Evolutionary conservation across 2,888 invertebrate species (phyloP).

Genomic region (Leucophora obtusa): DNA sequence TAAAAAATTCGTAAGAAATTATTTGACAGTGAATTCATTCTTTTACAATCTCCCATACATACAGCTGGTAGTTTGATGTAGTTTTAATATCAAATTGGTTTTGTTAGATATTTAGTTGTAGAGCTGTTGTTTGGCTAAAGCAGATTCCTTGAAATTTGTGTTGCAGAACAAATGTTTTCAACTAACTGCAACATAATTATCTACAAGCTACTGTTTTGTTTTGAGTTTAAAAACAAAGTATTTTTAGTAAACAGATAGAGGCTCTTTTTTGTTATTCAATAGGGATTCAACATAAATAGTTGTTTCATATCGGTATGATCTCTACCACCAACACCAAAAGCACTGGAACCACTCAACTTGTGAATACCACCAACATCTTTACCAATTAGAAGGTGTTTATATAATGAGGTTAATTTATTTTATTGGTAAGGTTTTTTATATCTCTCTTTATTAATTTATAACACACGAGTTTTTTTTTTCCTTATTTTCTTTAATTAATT

Average conservation of each 20-base stretch:
- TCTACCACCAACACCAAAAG: neutral
- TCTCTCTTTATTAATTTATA: neutral
- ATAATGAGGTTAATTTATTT: conserved; percentile 54
- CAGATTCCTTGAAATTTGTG: conserved; percentile 73
- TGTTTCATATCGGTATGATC: conserved; percentile 26
- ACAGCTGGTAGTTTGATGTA: conserved; percentile 40
- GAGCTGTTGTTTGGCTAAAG: neutral
- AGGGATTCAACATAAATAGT: conserved; percentile 37
- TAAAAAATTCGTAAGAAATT: no score
- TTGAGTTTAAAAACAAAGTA: conserved; percentile 30
- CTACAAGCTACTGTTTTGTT: conserved; percentile 70
- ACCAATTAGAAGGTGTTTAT: conserved; percentile 59
- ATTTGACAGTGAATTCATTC: no score
- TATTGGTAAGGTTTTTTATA: conserved; percentile 18
- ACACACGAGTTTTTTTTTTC: neutral
- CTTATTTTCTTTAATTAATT: conserved; percentile 53
- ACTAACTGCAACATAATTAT: conserved; percentile 69
- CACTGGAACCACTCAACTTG: neutral
- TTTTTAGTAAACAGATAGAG: neutral
- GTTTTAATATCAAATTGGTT: conserved; percentile 22
- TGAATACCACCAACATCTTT: conserved; percentile 52
- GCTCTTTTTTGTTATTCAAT: conserved; percentile 4
- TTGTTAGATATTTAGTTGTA: conserved; percentile 27
- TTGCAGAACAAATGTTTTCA: conserved; percentile 71
- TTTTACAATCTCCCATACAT: no score